Evolutionary conservation across 92 coral and sea anemone genomes (phyloP).

Genomic region (Parazoanthus darwini): DNA sequence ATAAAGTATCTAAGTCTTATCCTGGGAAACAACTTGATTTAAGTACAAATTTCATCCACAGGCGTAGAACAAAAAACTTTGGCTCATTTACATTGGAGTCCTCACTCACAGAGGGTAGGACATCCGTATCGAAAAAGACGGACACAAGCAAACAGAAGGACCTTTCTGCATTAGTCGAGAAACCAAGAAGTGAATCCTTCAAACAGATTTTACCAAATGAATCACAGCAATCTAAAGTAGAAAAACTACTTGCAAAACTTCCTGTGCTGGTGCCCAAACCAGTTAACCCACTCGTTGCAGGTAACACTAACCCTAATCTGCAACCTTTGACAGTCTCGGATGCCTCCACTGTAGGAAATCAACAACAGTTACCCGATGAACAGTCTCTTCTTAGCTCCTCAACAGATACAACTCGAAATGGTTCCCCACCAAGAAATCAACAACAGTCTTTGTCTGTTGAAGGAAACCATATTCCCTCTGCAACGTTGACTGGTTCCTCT

Average conservation of each 20-base stretch:
- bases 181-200: background rate
- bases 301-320: background rate
- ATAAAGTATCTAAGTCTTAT: background rate
- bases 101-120: background rate
- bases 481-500: background rate
- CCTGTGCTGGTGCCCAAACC: slow-evolving; percentile 36
- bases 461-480: background rate
- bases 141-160: background rate
- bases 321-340: slow-evolving; percentile 4
- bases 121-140: background rate
- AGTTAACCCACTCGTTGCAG: background rate
- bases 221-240: slow-evolving; percentile 14
- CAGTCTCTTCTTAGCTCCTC: background rate
- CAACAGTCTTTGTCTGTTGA: background rate
- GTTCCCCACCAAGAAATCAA: background rate
- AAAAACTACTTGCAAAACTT: slow-evolving; percentile 36
- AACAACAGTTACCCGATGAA: background rate
- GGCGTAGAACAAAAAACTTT: background rate
- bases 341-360: background rate
- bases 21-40: background rate
- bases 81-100: background rate
- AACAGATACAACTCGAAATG: background rate
- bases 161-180: background rate
- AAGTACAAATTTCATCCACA: background rate
- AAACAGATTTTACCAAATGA: background rate